A percentile compares a stretch with the other conserved stretches of the same genome.
phyloP scores from a whole-genome alignment of 1,140 invertebrate species.

The Megathymus violae region DNA sequence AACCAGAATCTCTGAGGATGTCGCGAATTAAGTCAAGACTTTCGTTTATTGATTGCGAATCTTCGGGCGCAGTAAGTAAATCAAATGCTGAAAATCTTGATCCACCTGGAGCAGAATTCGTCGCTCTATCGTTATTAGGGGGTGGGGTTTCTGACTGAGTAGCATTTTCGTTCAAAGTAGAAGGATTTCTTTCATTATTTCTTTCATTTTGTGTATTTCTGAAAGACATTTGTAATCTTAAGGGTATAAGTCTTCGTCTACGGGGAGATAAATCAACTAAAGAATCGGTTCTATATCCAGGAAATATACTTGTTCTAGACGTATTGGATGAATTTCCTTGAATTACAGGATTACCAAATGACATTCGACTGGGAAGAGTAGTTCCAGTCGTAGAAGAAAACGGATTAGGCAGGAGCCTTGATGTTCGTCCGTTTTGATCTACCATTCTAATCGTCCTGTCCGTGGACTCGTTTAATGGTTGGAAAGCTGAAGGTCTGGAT shows the following conservation, averaged over 20 bases:
- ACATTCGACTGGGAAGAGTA: conserved; percentile 41
- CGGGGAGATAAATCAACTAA: conserved; percentile 47
- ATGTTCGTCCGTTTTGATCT: conserved; percentile 54
- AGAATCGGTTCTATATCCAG: conserved; percentile 51
- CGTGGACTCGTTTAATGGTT: conserved; percentile 56
- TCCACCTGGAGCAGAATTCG: conserved; percentile 4
- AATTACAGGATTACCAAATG: conserved; percentile 40
- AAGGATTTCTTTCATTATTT: conserved; percentile 33
- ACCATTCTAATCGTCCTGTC: conserved; percentile 56
- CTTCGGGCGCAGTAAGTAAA: conserved; percentile 50
- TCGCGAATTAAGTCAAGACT: conserved; percentile 76
- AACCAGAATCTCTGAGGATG: conserved; percentile 80
- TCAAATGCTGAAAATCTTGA: conserved; percentile 18
- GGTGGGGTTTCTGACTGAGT: conserved; percentile 1
- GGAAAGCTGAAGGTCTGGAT: conserved; percentile 72
- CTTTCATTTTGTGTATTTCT: conserved; percentile 38
- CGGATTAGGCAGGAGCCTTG: conserved; percentile 69
- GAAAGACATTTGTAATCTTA: conserved; percentile 36
- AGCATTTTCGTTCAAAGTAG: conserved; percentile 32
- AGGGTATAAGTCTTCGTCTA: conserved; percentile 34
- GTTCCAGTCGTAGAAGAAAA: conserved; percentile 60
- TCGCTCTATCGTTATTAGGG: not conserved
- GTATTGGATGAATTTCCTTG: conserved; percentile 47
- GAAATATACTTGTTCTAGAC: conserved; percentile 69
- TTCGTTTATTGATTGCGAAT: conserved; percentile 71